Evolutionary conservation across 2,888 invertebrate genomes (phyloP), one percentile per base, ranked within the genome.

Genomic region (Perizoma affinitatum): DNA sequence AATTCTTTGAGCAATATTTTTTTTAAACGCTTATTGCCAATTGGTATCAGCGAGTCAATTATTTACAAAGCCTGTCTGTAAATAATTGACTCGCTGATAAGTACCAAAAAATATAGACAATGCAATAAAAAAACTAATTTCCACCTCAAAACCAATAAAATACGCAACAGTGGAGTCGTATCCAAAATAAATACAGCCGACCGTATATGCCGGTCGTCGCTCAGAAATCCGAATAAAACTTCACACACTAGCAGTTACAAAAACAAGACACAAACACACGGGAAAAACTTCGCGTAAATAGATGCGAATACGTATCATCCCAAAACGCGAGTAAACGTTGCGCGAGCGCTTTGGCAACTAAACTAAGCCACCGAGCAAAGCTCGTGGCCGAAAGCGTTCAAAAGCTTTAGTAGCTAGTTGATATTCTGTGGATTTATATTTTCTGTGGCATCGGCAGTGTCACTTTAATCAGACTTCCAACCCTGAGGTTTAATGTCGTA

Each of bases 311-410:
- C 67, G 66, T 66, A 65, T 70, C 70, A 69, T 61, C 55, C 46
- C 45, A 51, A 57, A 52, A 58, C 57, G 80, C 88, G 88, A 84
- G 88, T 81, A 77, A 67, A 69, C 79, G 74, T 78, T 84, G 88
- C 90, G 89, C 90, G 83, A 76, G 90, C 90, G 90, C 83, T 80
- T 74, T 77, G 75, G 75, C 80, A 79, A 90, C 90, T 89, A 87
- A 88, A 70, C 69, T 65, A 68, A 70, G 76, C 74, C 73, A 67
- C 22, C 5, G 38, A 64, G 61, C 69, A 58, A 55, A 66, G 68
- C 70, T 73, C 75, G 77, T 76, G 76, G 77, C 82, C 79, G 78
- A 85, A 87, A 88, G 81, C 84, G 80, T 72, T 71, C 78, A 71
- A 86, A 88, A 90, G 88, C 88, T 84, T 78, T 60, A 62, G 58